Conservation (phyloP, 2,113 vertebrate genomes). For the Lagenorhynchus albirostris region DNA sequence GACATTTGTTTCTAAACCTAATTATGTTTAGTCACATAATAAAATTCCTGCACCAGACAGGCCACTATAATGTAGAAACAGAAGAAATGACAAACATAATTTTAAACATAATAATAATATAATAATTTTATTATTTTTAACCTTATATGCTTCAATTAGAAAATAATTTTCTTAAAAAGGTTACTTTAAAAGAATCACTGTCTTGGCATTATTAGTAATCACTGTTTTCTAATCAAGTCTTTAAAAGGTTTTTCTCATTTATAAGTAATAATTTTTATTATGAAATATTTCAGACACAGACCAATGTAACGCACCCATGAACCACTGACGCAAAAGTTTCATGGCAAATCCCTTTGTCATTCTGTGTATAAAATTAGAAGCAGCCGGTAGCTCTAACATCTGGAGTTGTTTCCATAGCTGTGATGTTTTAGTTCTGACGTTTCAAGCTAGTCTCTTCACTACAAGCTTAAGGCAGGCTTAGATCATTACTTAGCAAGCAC, state of each 20-base stretch:
- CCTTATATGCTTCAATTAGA: background rate
- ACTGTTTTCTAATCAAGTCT: background rate
- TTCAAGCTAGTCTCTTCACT: background rate
- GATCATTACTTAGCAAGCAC: background rate
- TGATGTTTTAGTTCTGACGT: background rate
- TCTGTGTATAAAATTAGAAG: background rate
- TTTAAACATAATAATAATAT: background rate
- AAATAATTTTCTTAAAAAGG: background rate
- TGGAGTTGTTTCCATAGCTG: background rate
- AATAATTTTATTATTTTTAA: background rate
- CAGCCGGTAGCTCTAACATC: background rate
- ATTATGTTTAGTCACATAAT: background rate
- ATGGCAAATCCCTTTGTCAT: background rate
- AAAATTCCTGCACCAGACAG: background rate
- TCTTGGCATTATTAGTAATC: background rate
- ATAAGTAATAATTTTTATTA: background rate
- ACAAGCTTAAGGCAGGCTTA: background rate
- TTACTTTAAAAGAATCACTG: background rate
- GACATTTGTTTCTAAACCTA: background rate
- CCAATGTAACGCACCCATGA: background rate
- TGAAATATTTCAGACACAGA: background rate
- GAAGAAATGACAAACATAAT: background rate
- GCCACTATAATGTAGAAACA: background rate
- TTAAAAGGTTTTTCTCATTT: background rate
- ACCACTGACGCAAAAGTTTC: background rate